A percentile compares a stretch with the other conserved stretches of the same genome.
Conservation (phyloP, 2,797 vertebrate genomes). For the Urophycis tenuis region DNA sequence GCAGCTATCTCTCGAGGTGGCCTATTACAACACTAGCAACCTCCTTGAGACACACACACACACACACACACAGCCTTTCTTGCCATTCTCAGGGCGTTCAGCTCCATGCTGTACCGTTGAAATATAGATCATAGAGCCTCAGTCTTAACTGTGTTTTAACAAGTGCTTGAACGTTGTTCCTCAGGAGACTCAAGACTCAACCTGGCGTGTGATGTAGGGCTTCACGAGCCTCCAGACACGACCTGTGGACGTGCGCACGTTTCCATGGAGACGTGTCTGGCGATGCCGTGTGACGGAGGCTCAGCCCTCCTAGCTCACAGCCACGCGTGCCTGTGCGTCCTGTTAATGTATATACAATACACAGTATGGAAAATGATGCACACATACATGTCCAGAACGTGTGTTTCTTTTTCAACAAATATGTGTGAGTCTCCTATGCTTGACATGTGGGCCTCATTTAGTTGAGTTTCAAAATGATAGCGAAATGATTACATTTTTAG, state of each 20-base stretch:
- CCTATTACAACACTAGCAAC: neutral
- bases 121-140: no score
- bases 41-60: neutral
- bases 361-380: neutral
- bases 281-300: no score
- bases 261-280: neutral
- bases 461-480: neutral
- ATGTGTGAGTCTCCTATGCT: neutral
- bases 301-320: no score
- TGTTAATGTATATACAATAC: conserved; percentile 29
- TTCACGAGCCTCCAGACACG: neutral
- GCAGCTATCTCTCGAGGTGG: neutral
- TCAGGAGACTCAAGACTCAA: neutral
- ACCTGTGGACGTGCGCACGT: neutral
- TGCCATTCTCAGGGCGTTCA: neutral
- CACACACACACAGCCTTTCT: neutral
- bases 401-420: neutral
- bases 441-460: neutral
- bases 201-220: neutral
- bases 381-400: neutral
- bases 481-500: neutral
- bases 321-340: conserved; percentile 44
- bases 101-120: neutral
- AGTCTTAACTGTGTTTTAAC: neutral
- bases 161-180: neutral